A percentile compares a stretch with the other conserved stretches of the same genome.
These are phyloP conservation scores for Nomada ruficornis DNA, from an alignment of 2,888 invertebrate genomes.

Conservation along the genomic window DNA sequence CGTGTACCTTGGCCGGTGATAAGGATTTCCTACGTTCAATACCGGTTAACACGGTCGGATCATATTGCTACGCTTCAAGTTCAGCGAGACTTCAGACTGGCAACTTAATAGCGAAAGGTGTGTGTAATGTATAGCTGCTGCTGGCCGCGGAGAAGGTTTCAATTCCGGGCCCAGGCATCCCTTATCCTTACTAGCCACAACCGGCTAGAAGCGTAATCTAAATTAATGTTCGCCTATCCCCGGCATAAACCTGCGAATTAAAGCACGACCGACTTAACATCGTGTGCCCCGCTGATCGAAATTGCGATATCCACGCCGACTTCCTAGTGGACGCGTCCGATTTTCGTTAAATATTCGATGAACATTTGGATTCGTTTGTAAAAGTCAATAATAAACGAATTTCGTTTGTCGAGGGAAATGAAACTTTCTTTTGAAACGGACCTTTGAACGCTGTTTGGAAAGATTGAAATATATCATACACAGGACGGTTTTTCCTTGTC, in stretches of 20 bases:
- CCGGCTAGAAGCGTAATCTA: constrained; percentile 71
- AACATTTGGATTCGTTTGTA: neutral
- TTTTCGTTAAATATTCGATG: neutral
- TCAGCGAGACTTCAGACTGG: constrained; percentile 26
- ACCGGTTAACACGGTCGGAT: constrained; percentile 41
- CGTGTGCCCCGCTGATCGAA: constrained; percentile 33
- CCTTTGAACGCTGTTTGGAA: no score
- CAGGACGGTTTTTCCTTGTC: neutral
- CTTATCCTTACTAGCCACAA: constrained; percentile 67
- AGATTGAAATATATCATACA: no score
- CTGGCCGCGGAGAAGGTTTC: constrained; percentile 58
- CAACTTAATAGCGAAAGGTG: constrained; percentile 62
- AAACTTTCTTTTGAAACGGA: no score
- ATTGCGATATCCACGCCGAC: constrained; percentile 33
- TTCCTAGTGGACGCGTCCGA: neutral
- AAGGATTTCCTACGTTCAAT: constrained; percentile 62
- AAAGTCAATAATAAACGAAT: neutral
- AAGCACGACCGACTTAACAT: constrained; percentile 58
- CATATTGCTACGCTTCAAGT: constrained; percentile 43
- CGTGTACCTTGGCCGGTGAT: constrained; percentile 59
- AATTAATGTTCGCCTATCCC: constrained; percentile 71
- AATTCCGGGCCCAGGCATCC: constrained; percentile 55
- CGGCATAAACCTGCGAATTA: constrained; percentile 60
- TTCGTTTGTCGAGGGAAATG: no score
- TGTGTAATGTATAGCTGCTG: constrained; percentile 47